Base-by-base conservation (phyloP, 2,797 vertebrate species). In the Sitta carolinensis region DNA sequence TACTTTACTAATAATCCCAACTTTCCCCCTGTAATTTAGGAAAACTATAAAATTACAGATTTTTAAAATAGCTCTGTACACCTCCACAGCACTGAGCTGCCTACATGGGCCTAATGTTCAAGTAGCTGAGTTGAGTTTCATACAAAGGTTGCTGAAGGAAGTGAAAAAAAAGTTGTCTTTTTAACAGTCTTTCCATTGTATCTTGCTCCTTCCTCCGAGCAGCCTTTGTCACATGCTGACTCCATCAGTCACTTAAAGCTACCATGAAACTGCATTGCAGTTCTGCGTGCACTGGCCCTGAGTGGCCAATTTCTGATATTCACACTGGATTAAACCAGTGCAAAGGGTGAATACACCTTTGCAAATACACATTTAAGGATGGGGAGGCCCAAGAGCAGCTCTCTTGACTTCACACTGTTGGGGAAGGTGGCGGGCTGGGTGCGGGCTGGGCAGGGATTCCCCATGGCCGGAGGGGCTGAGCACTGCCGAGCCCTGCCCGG, bases 11-110 rank as follows among this genome's bases (percentile, higher is more conserved):
- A 78, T 74, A 78, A 84, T 89, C 84, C 84, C 84, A 73, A 66
- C 32, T 95, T 95, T 81, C 9, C 38, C 75, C 30, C 29, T 81
- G 73, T 73, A 93, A 93, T 96, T 95, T 93, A 87, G 59, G 62
- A 88, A 76, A 91, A 93, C 64, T 73, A 73, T 91, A 86, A 89
- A 93, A 90, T 84, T 61, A 57, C 42, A 48, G 38, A 55, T 92
- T 91, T 92, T 95, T 73, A 69, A 96, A 97, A 96, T 90, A 96
- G 57, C 76, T 90, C 23, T 47, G 16, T 58, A 94, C 81, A 72
- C 77, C 91, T 94, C 90, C 95, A 68, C 84, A 94, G 34, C 32
- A 27, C 2, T 74, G 50, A 84, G 42, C 48, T 89, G 34, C 73
- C 75, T 82, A 77, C 1, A 54, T 88, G 94, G 63, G 68, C 59